Conservation (phyloP, 2,888 invertebrate species). For the Stictocephala bisonia region DNA sequence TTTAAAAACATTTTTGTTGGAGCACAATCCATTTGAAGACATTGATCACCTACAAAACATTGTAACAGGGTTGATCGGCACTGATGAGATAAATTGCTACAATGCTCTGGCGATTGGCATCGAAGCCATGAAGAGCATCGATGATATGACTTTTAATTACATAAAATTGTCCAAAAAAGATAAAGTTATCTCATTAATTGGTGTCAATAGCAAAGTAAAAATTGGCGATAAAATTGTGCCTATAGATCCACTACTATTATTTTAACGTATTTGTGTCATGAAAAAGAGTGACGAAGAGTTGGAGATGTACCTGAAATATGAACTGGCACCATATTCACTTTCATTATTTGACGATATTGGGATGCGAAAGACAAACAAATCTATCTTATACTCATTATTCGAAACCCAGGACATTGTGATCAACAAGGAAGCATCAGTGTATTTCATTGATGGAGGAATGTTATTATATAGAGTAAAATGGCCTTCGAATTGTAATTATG, state of each 20-base stretch:
- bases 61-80: conserved; percentile 19
- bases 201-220: background rate
- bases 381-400: background rate
- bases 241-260: background rate
- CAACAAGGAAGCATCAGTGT: background rate
- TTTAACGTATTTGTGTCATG: too few species aligned
- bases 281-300: background rate
- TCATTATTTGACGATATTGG: background rate
- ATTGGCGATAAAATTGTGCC: background rate
- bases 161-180: background rate
- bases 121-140: background rate
- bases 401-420: background rate
- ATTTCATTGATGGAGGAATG: background rate
- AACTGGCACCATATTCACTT: background rate
- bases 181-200: background rate
- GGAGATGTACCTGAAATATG: background rate
- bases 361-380: background rate
- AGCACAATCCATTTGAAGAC: conserved; percentile 9
- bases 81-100: conserved; percentile 11
- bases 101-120: background rate
- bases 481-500: too few species aligned
- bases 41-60: background rate
- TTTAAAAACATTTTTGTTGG: background rate
- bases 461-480: too few species aligned
- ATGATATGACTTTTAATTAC: background rate